These are phyloP conservation scores for Oryzias melastigma DNA, from an alignment of 2,113 vertebrate genomes.

Conservation along the genomic window DNA sequence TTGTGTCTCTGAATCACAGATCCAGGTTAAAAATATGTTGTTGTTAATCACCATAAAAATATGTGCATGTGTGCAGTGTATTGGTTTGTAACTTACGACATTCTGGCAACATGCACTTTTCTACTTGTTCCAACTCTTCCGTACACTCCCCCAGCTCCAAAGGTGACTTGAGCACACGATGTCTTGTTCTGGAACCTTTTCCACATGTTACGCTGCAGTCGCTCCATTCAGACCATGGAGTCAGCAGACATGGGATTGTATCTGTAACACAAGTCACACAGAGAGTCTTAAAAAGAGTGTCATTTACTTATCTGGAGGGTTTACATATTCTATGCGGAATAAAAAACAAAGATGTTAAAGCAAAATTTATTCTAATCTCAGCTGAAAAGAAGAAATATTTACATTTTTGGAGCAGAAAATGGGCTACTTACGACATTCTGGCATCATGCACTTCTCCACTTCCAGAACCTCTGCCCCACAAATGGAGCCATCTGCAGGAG, in stretches of 20 bases:
- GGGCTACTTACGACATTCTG: constrained; percentile 90
- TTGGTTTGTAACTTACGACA: constrained; percentile 85
- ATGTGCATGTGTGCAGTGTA: constrained; percentile 7
- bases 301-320: no score
- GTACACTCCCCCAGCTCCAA: constrained; percentile 95
- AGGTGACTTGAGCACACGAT: constrained; percentile 92
- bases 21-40: not conserved
- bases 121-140: constrained; percentile 93
- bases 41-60: constrained; percentile 18
- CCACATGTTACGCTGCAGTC: constrained; percentile 97
- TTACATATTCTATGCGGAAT: no score
- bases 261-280: constrained; percentile 69
- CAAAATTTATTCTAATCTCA: no score
- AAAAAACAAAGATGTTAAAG: no score
- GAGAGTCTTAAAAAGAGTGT: no score
- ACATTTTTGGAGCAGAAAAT: not conserved
- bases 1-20: not conserved
- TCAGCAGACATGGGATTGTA: constrained; percentile 95
- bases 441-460: constrained; percentile 98
- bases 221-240: constrained; percentile 96
- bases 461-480: constrained; percentile 91
- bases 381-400: no score
- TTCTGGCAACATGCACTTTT: constrained; percentile 98
- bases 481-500: constrained; percentile 90
- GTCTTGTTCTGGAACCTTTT: constrained; percentile 87